These are phyloP conservation scores for Tigriopus japonicus DNA, from an alignment of 1,140 invertebrate species.

Conservation along the genomic window DNA sequence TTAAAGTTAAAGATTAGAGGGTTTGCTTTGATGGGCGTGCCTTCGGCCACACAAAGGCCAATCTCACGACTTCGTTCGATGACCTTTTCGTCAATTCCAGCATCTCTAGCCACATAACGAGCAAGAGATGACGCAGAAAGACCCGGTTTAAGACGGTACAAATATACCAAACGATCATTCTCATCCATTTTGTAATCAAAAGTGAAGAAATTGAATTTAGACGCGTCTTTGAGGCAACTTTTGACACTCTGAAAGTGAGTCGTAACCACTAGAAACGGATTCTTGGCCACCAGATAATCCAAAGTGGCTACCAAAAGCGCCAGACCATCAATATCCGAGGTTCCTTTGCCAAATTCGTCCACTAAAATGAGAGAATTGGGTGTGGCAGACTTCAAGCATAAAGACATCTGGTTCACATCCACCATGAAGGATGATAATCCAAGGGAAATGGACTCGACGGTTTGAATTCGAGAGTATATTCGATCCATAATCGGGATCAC, in stretches of 20 bases:
- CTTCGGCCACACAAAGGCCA: background rate
- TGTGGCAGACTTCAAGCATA: background rate
- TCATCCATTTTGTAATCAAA: background rate
- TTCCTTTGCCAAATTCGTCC: conserved; percentile 83
- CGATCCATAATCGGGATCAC: conserved; percentile 45
- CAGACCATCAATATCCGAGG: conserved; percentile 49
- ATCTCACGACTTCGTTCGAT: background rate
- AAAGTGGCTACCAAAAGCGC: conserved; percentile 44
- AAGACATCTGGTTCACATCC: conserved; percentile 27
- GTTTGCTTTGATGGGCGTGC: background rate
- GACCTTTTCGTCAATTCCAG: background rate
- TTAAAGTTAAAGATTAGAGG: too few species aligned
- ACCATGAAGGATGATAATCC: conserved; percentile 67
- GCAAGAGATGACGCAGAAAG: background rate
- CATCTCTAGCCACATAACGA: background rate
- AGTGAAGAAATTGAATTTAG: background rate
- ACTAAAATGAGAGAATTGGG: conserved; percentile 51
- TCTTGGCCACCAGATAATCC: conserved; percentile 23
- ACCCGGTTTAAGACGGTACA: background rate
- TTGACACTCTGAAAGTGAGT: background rate
- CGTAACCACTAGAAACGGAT: background rate
- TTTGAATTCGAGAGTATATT: conserved; percentile 43
- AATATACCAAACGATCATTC: background rate
- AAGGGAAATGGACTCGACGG: conserved; percentile 48
- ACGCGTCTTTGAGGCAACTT: background rate